Percentiles rank a stretch among this genome's conserved stretches.
Conservation (phyloP, 1,140 invertebrate species). For the Heterodera schachtii region DNA sequence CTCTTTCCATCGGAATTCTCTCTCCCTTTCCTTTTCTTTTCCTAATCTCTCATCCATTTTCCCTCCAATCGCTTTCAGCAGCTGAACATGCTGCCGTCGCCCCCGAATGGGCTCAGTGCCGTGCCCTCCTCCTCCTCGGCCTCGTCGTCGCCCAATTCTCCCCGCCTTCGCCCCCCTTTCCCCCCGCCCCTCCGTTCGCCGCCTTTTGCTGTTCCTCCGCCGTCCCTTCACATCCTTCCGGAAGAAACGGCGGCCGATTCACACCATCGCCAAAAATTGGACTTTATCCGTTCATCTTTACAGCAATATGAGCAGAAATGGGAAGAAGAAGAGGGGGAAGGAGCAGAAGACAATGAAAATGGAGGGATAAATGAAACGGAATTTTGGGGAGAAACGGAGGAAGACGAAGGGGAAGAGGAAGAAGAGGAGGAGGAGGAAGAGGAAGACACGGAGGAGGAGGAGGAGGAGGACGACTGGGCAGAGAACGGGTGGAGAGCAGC, state of each 20-base stretch:
- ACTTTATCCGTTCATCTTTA: not conserved
- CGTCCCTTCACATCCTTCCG: not conserved
- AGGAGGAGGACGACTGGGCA: constrained; percentile 5
- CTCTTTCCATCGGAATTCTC: too few species aligned
- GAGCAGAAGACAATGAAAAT: not conserved
- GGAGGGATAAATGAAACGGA: not conserved
- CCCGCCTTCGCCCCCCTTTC: not conserved
- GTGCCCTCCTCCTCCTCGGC: not conserved
- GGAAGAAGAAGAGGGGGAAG: not conserved
- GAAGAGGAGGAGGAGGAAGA: not conserved
- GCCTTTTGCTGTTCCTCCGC: not conserved
- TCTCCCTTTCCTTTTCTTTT: too few species aligned
- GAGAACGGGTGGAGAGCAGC: constrained; percentile 8
- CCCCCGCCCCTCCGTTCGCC: not conserved
- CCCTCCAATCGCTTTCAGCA: too few species aligned
- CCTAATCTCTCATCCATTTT: too few species aligned
- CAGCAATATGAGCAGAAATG: constrained; percentile 12
- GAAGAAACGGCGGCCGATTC: not conserved
- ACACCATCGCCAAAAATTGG: constrained; percentile 8
- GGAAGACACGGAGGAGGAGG: constrained; percentile 4
- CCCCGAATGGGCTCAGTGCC: not conserved
- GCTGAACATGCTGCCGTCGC: not conserved
- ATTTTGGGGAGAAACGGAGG: not conserved
- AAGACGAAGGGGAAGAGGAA: not conserved
- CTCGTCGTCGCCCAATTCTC: not conserved